phyloP scores from a whole-genome alignment of 2,888 invertebrate genomes.

The Lithophane ornitopus region DNA sequence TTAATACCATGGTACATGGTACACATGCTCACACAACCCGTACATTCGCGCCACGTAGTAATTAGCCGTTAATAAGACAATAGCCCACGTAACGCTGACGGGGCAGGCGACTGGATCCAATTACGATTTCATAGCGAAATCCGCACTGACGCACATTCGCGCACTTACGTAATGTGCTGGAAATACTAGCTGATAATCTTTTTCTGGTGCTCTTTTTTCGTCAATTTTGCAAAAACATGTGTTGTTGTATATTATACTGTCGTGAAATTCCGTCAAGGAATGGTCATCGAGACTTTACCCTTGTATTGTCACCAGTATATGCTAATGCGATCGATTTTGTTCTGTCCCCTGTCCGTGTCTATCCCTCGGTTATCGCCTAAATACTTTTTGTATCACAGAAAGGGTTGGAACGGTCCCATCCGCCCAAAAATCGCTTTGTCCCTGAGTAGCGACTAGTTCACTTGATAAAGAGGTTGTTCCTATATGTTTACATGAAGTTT shows the following conservation, averaged over 20 bases:
- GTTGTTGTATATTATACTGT: not conserved
- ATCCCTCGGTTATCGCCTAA: conserved; percentile 48
- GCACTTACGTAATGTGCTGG: conserved; percentile 33
- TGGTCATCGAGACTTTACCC: conserved; percentile 25
- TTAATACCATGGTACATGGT: not conserved
- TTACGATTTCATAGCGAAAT: conserved; percentile 59
- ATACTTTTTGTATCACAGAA: conserved; percentile 55
- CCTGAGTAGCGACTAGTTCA: conserved; percentile 40
- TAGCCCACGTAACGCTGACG: conserved; percentile 29
- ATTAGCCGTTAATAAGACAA: conserved; percentile 53
- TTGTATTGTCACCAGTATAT: conserved; percentile 33
- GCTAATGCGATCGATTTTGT: conserved; percentile 51
- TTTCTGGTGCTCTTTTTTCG: conserved; percentile 17
- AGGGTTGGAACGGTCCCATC: conserved; percentile 53
- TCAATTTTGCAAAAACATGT: not conserved
- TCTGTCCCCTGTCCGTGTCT: conserved; percentile 41
- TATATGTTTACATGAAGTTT: conserved; percentile 1
- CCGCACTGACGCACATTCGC: conserved; percentile 43
- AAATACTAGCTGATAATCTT: conserved; percentile 24
- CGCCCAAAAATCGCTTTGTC: conserved; percentile 52
- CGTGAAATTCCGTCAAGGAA: not conserved
- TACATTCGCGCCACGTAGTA: conserved; percentile 32
- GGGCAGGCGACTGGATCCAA: conserved; percentile 56
- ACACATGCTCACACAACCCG: conserved; percentile 10
- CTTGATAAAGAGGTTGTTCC: conserved; percentile 37